Base-by-base conservation (phyloP, 1,140 invertebrate genomes). In the Akabosia matsudoensis region DNA sequence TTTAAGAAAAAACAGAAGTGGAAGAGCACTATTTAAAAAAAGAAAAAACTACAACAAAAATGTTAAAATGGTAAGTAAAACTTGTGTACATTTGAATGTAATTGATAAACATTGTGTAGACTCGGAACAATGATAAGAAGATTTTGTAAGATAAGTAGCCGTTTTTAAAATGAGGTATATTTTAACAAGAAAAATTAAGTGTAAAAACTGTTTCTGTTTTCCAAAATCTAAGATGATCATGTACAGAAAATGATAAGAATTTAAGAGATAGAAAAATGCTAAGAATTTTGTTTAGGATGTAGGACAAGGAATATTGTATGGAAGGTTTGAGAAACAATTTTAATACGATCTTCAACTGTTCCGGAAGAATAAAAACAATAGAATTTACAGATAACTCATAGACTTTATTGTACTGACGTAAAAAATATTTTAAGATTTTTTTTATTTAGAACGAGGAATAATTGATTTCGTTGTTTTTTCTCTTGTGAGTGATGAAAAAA, bases 81-180 rank as follows among this genome's bases (percentile, higher is more conserved):
- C 3, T 2, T 30, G 28, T 67, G 61, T 67, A 67, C 61, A 67
- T 67, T 67, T 67, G 61, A 67, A 67, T 67, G 61, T 67, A 67
- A 30, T 67, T 24, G 28, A 67, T n/a, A n/a, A n/a, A n/a, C 61
- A 30, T 13, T 10, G 4, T 24, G n/a, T 14, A n/a, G 7, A 22
- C 26, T n/a, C 4, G 10, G 54, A 22, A 61, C 22, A n/a, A 61
- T 7, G 54, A 45, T 45, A 45, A 45, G 37, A 7, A 45, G 18
- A 10, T 45, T 10, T 10, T 10, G 7, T 45, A 45, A 45, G 37
- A 45, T 45, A 18, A 45, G n/a, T n/a, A n/a, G n/a, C n/a, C n/a
- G n/a, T n/a, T n/a, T n/a, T 45, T 10, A 45, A 45, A 45, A 45
- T 45, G 37, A 45, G 18, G 37, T 18, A 18, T 45, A 45, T 45